phyloP scores from a whole-genome alignment of 2,888 invertebrate species.

The Plebejus anna region DNA sequence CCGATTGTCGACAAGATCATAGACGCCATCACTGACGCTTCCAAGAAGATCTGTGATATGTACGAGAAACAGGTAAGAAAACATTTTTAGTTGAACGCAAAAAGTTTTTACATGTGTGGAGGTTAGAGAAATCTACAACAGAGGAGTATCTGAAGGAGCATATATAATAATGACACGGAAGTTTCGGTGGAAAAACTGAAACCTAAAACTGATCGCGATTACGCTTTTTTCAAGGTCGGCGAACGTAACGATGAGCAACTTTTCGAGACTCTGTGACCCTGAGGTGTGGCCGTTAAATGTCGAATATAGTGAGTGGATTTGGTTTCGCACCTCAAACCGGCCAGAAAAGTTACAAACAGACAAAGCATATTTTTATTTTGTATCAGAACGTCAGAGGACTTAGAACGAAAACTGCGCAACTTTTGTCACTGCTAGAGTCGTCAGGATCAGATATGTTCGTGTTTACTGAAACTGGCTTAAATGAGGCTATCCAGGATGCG shows the following conservation, averaged over 20 bases:
- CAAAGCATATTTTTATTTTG: not conserved
- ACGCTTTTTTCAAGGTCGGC: not conserved
- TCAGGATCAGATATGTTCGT: conserved; percentile 37
- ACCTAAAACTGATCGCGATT: not conserved
- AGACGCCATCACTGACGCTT: conserved; percentile 44
- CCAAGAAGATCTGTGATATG: conserved; percentile 52
- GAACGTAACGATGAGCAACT: not conserved
- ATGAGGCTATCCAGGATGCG: conserved; percentile 23
- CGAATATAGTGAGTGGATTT: not conserved
- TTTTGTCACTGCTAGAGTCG: conserved; percentile 25
- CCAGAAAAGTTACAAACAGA: not conserved
- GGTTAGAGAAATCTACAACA: no score
- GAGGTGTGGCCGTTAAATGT: not conserved
- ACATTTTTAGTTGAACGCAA: not conserved
- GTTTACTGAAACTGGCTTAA: conserved; percentile 39
- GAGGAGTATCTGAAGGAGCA: not conserved
- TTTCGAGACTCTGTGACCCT: not conserved
- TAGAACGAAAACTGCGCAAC: conserved; percentile 28
- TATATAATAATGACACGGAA: not conserved
- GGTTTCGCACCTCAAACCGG: not conserved
- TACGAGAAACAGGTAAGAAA: conserved; percentile 58
- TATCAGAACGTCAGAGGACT: conserved; percentile 32
- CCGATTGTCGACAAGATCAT: conserved; percentile 56
- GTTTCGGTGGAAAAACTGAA: not conserved
- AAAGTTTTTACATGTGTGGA: no score